Evolutionary conservation across 2,113 vertebrate genomes (phyloP).

Genomic region (Rafetus swinhoei): DNA sequence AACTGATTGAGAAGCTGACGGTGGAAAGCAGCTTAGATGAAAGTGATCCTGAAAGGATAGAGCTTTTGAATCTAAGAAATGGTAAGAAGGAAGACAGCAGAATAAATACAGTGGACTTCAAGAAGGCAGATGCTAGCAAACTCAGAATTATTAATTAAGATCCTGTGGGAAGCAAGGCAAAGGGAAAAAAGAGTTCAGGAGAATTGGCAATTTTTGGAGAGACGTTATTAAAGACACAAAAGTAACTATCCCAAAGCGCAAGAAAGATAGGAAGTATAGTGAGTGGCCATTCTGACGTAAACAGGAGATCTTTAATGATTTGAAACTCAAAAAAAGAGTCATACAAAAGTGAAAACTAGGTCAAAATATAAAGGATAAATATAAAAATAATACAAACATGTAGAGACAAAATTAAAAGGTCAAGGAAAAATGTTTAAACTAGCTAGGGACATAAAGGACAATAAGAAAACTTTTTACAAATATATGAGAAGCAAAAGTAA

Average conservation of each 20-base stretch:
- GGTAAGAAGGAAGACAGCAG: background rate
- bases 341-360: background rate
- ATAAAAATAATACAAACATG: no score
- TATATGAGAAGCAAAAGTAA: no score
- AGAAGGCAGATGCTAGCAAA: background rate
- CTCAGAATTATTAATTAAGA: background rate
- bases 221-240: background rate
- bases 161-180: background rate
- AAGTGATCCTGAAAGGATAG: background rate
- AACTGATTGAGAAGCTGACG: background rate
- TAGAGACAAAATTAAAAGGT: background rate
- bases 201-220: background rate
- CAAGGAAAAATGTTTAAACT: background rate
- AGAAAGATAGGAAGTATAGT: background rate
- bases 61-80: background rate
- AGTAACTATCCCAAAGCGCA: background rate
- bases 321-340: background rate
- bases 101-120: background rate
- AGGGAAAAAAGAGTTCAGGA: background rate
- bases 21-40: background rate
- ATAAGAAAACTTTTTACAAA: background rate
- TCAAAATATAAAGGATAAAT: background rate
- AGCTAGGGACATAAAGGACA: background rate
- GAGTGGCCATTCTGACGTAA: background rate
- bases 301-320: background rate